Evolutionary conservation across 2,888 invertebrate genomes (phyloP), one percentile per base, ranked within the genome.

Genomic region (Mesoligia furuncula): DNA sequence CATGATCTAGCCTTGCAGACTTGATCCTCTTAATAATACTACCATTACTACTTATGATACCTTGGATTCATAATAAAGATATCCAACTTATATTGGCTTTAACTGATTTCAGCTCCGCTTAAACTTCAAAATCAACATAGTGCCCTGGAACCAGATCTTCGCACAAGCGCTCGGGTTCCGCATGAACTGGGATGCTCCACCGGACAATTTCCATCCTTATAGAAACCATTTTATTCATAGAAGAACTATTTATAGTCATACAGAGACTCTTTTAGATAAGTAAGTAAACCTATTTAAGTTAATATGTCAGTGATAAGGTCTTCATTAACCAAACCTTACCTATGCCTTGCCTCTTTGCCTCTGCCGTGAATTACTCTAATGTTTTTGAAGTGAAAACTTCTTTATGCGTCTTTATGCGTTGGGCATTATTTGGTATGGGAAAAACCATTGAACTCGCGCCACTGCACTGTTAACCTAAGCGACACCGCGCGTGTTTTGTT

Each of bases 151-250:
- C 84, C 97, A 97, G 83, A 95, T 98, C 75, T 98, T 98, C 90
- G 97, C 98, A 0, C 98, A 98, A 84, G 98, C 98, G 0, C 94
- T 97, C 83, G 98, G 98, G 0, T 98, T 98, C 92, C 97, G 98
- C 79, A 95, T 98, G 79, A 98, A 98, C 88, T 98, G 97, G 97
- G 97, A 97, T 75, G 94, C 97, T 2, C 98, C 98, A 0, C 97
- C 97, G 0, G 96, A 97, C 85, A 96, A 93, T 24, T 93, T 93
- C 90, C 96, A 88, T 79, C 96, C 97, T 0, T 96, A 96, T 15
- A 71, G 80, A 42, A 81, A 84, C 85, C 97, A 97, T 68, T 97
- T 97, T 61, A 96, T 98, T 74, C 97, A 97, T 87, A 97, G 98
- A 86, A 94, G 98, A 64, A 97, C 97, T 83, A 93, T 98, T 51